Evolutionary conservation across 2,888 invertebrate species (phyloP), one percentile per base, ranked within the genome.

Genomic region (Ptycholaimellus sp.): DNA sequence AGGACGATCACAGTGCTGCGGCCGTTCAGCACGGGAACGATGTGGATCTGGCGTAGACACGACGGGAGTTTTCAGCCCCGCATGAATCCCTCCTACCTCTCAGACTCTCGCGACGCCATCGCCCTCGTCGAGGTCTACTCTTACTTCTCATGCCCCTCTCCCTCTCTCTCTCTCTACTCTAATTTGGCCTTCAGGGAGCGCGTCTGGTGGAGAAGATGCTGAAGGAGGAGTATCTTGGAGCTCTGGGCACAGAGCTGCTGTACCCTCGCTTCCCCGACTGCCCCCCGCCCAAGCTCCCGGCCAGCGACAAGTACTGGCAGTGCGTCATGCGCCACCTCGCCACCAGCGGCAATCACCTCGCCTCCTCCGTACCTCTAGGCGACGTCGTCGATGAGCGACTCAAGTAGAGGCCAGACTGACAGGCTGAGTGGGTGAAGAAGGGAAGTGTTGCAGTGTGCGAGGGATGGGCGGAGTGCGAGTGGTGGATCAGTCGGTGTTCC

Each of bases 11-110:
- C 42, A 3, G 18, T 41, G 13, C 27, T 42, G 20, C 38, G 35
- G 9, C 40, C 42, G 6, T 42, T 41, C 29, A 36, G 36, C 3
- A 21, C 21, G 18, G 42, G 42, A 11, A 42, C 42, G 2, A 40
- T 42, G 42, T 42, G 42, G 42, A 9, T 42, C 13, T 37, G 40
- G 37, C 33, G 40, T 6, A 17, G 19, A 13, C 18, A 29, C 16
- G 35, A 42, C 18, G 40, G 17, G 17, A 38, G 35, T 11, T 38
- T 37, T 23, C 19, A 11, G 19, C 39, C 42, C n/a, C 29, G 29
- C 3, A 33, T 40, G n/a, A 37, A 42, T 20, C 42, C 42, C 20
- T 20, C 34, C 21, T 42, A 42, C 30, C 21, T 42, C 20, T n/a
- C 29, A 2, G 42, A 42, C 21, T 20, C 39, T 13, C 27, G 40